Evolutionary conservation across 1,140 invertebrate species (phyloP), one percentile per base, ranked within the genome.

Genomic region (Drosophila saltans): DNA sequence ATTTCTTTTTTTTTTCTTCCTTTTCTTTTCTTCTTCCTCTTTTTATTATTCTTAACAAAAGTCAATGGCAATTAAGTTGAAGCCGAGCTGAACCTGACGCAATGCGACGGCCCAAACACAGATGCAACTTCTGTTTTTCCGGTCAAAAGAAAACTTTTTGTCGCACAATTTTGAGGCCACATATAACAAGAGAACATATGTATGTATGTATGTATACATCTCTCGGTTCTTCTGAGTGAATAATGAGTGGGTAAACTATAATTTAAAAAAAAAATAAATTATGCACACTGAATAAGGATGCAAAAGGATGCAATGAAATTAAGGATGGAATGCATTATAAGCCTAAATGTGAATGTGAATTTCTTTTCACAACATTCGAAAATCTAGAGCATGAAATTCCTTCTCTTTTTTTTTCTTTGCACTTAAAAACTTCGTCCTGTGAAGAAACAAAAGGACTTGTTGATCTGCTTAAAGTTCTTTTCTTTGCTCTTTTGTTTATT

Each of bases 31-130:
- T 21, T 73, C 59, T 43, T 40, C 16, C 60, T 72, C 43, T 69
- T 77, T 71, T 75, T 75, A 63, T 69, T 77, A 60, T 75, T 72
- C 81, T 79, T 79, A 81, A 78, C 80, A 82, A 82, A 82, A 82
- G 80, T 82, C 80, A 82, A 82, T 82, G 80, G 80, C 80, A 82
- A 82, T 82, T 82, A 82, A 82, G 80, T 72, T 78, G 79, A 56
- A 66, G 68, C 71, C 72, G 70, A 70, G 66, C 78, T 26, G 66
- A 39, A 41, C 59, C 70, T 76, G 77, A 55, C 79, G 79, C 78
- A 81, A 66, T 81, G 75, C 78, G 63, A 73, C 45, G 45, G 45
- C 45, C 45, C 45, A 52, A 26, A 52, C 45, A 41, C 65, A 60
- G 67, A 30, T 56, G 33, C 64, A 52, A 52, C 45, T 52, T 52